Evolutionary conservation across 2,113 vertebrate species (phyloP).

Genomic region (Murina feae): DNA sequence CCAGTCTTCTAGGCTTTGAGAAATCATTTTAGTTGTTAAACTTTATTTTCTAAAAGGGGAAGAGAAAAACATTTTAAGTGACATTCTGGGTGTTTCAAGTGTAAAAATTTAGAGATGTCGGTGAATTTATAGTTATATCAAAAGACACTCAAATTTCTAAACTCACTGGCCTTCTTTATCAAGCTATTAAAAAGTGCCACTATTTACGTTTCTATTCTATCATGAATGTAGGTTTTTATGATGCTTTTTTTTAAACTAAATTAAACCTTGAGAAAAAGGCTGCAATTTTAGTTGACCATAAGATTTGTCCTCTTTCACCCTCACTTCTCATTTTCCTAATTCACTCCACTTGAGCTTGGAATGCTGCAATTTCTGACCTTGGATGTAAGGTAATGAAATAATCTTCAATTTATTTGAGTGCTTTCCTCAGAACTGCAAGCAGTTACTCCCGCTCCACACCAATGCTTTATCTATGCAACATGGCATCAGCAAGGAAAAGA

Average conservation of each 20-base stretch:
- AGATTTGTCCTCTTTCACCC: background rate
- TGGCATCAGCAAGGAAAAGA: background rate
- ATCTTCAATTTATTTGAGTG: background rate
- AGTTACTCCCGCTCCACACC: background rate
- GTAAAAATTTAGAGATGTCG: background rate
- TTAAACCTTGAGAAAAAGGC: background rate
- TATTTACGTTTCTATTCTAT: background rate
- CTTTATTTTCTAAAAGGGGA: background rate
- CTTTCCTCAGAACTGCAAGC: background rate
- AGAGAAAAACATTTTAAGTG: background rate
- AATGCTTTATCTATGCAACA: background rate
- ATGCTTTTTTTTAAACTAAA: background rate
- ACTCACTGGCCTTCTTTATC: background rate
- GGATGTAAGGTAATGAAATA: background rate
- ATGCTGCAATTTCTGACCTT: background rate
- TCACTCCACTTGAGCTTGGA: background rate
- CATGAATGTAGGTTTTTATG: background rate
- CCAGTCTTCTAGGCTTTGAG: background rate
- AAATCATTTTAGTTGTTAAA: background rate
- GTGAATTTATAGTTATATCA: background rate
- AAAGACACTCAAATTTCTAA: background rate
- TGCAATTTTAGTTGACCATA: background rate
- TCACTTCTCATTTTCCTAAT: background rate
- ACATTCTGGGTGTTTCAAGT: background rate
- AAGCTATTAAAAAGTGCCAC: background rate